Evolutionary conservation across 2,888 invertebrate species (phyloP), one percentile per base, ranked within the genome.

Genomic region (Charanyca ferruginea): DNA sequence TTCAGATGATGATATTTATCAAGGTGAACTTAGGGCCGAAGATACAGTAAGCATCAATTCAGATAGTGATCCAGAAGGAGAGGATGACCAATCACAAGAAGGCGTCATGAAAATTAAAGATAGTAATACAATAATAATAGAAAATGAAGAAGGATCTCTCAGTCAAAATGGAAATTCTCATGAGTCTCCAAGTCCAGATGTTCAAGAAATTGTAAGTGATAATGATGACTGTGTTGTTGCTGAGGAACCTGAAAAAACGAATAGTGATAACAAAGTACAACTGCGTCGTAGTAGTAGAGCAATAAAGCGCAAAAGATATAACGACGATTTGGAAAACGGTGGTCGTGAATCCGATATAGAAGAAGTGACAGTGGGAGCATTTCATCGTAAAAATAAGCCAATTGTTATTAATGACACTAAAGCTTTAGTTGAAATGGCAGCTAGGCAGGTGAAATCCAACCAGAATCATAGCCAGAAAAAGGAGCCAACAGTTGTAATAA

Each of bases 401-500:
- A 97, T 97, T 73, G 96, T 97, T 51, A 97, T 97, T 0, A 97
- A 97, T 87, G 97, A 97, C 84, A 97, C 97, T 1, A 97, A 97
- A 88, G 95, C 96, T 61, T 91, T 97, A 73, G 97, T 97, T 2
- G 97, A 97, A 87, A 97, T 97, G 80, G 97, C 97, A 11, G 96
- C 96, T 16, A 97, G 97, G 83, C 89, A 91, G 73, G 86, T 89
- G 63, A 90, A 87, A 73, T 54, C 81, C 7, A 74, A 80, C 64
- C 81, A 84, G 44, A 78, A 71, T 22, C 85, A 86, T 59, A 83
- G 77, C 59, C 93, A 94, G 54, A 96, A 97, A 87, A 97, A 98
- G 84, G 97, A 98, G 89, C 97, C 97, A 0, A 97, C 97, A 8
- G 93, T 98, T 77, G 97, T 98, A 38, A 97, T 98, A 55, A 97